Evolutionary conservation across 1,140 invertebrate genomes (phyloP), one percentile per base, ranked within the genome.

Genomic region (Ceratina calcarata): DNA sequence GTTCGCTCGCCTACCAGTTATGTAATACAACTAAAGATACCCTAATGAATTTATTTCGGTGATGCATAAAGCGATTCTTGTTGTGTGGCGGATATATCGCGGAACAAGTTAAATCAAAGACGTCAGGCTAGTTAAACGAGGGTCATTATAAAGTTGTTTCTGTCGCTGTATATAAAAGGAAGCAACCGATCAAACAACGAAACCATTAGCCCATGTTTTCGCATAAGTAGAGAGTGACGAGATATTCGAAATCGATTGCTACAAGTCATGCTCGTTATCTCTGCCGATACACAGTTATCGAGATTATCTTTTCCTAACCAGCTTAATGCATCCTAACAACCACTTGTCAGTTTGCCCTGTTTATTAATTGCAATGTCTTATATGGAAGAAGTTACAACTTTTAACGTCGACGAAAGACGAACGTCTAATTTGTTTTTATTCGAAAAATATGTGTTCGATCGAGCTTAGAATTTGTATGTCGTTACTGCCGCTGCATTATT

Each of bases 41-140:
- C 22, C 55, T 74, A 79, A 74, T 79, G 71, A 74, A 79, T 74
- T 51, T 79, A 79, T 66, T 79, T 67, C 45, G 70, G 62, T 73
- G 60, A 64, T 49, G 51, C 51, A 49, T 79, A 66, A 74, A 73
- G 15, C 58, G 49, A 74, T 66, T 49, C 37, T 51, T 64, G 53
- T 57, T 57, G 22, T 57, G 37, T 2, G n/a, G 22, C 20, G 20
- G 61, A 60, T 15, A 62, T 61, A 61, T 18, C 18, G 24, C 4
- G 37, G 16, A 51, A 24, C 37, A 61, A 62, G 16, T 22, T 45
- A 55, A 55, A 64, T 45, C 18, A 18, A 78, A 71, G 72, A 27
- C 45, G 24, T 71, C 32, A 58, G 20, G 58, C 76, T 65, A 66
- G 70, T 73, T 24, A 1, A n/a, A 60, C 22, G 53, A 79, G 61